Base-by-base conservation (phyloP, 2,113 vertebrate species). In the Leiothrix lutea region DNA sequence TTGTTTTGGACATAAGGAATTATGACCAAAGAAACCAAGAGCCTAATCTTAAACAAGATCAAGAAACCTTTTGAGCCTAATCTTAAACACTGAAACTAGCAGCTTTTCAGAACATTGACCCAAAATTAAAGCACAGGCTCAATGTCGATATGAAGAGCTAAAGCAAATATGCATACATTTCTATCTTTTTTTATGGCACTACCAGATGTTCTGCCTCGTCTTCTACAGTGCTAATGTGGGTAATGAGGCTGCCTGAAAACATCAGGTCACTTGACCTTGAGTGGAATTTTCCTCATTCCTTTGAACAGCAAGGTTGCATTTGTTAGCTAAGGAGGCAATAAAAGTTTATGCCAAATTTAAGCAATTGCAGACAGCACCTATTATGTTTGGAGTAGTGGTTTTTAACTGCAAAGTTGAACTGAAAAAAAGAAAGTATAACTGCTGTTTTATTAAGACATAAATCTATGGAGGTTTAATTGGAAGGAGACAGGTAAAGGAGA, bases 321-420 rank as follows among this genome's bases (percentile, higher is more conserved):
- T 80, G 64, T 91, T 90, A 96, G 92, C 51, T 77, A 86, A 65
- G 65, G 64, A 96, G 64, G 81, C 71, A 93, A 92, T 94, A 94
- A 92, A 96, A 78, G 95, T 93, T 96, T 96, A 94, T 96, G 93
- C 88, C 72, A 47, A 96, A 97, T 97, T 96, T 95, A 94, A 93
- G 92, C 72, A 90, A 74, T 73, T 94, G 92, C 85, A 94, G 92
- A 90, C 60, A 86, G 78, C 61, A 70, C 51, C 79, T 73, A 86
- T 96, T 95, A 93, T 78, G 36, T 86, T 86, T 90, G 71, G 47
- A 88, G 56, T 42, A 88, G 79, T 48, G 56, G 23, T 66, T 95
- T 95, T 94, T 82, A 97, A 92, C 79, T 86, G 67, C 75, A 80
- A 80, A 94, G 69, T 74, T 77, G 69, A 90, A 88, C n/a, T 57